Base-by-base conservation (phyloP, 1,140 invertebrate genomes). In the Nautilus pompilius region DNA sequence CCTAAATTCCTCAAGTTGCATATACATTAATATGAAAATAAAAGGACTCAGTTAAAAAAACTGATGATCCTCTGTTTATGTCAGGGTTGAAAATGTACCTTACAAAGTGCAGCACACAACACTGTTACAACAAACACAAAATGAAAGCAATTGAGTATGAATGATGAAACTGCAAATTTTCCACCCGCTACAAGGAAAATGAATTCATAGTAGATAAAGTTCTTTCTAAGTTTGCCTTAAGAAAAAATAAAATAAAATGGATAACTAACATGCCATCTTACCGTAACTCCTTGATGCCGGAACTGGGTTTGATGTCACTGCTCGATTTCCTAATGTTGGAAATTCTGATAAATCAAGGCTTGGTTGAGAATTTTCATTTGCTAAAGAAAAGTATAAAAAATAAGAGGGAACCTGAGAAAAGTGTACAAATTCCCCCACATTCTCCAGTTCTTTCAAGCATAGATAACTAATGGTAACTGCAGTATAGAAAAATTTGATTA, bases 281-380 rank as follows among this genome's bases (percentile, higher is more conserved):
- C 78, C 78, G 66, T 80, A 80, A 55, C 73, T 80, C 46, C 78
- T 65, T 24, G 68, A 67, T 8, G 70, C 55, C 15, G 73, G 70
- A 10, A 74, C 60, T 10, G 71, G 71, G 57, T 70, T 78, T 20
- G 74, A 71, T 24, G 74, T 67, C n/a, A 72, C 59, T 26, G 68
- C 60, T 67, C 75, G 60, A 55, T 76, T 79, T 26, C 78, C 74
- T 15, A 80, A 61, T 46, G 73, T 73, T 24, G 78, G 78, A 61
- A 80, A 80, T 58, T 80, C 78, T 20, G 76, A 75, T 48, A 78
- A 36, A 58, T 63, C 62, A 30, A 63, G 29, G 46, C 30, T 58
- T 8, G 62, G 56, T 63, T 49, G 55, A 32, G 48, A 58, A 59
- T 49, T 51, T 36, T 53, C 30, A 45, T n/a, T 41, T 6, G 22